A percentile compares a stretch with the other conserved stretches of the same genome.
Evolutionary conservation across 2,113 vertebrate genomes (phyloP).

Genomic region (Burhinus bistriatus): DNA sequence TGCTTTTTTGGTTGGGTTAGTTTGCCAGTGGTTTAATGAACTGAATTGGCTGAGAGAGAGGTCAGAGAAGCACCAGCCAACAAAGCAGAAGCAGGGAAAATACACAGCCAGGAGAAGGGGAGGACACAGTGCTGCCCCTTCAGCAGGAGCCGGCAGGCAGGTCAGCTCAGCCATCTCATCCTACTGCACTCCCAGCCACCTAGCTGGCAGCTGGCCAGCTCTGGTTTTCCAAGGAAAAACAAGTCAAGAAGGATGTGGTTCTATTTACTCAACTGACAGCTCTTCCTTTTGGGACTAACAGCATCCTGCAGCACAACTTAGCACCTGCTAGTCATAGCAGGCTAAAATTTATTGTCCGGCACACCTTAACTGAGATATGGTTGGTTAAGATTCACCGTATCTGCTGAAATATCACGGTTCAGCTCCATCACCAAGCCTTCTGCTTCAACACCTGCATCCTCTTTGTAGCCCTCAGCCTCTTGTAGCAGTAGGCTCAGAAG

Average conservation of each 20-base stretch:
- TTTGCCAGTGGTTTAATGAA: conserved; percentile 28
- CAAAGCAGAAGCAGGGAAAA: not conserved
- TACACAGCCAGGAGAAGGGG: not conserved
- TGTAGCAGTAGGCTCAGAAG: not conserved
- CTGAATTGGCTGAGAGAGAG: conserved; percentile 1
- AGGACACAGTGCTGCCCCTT: not conserved
- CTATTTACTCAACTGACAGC: not conserved
- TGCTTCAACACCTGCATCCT: not conserved
- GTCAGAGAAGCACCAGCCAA: conserved; percentile 6
- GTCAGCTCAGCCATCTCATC: not conserved
- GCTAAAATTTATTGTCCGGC: not conserved
- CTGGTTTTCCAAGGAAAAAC: not conserved
- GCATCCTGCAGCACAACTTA: not conserved
- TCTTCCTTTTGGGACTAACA: not conserved
- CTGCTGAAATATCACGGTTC: not conserved
- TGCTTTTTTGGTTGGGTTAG: conserved; percentile 13
- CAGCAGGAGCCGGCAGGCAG: not conserved
- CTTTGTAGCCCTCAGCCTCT: not conserved
- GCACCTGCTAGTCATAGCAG: not conserved
- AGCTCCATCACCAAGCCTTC: not conserved
- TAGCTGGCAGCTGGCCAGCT: not conserved
- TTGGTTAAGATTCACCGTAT: fast-evolving
- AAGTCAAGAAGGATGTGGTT: not conserved
- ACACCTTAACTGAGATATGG: not conserved
- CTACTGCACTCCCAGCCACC: not conserved